Evolutionary conservation across 1,140 invertebrate species (phyloP).

Genomic region (Philaenus spumarius): DNA sequence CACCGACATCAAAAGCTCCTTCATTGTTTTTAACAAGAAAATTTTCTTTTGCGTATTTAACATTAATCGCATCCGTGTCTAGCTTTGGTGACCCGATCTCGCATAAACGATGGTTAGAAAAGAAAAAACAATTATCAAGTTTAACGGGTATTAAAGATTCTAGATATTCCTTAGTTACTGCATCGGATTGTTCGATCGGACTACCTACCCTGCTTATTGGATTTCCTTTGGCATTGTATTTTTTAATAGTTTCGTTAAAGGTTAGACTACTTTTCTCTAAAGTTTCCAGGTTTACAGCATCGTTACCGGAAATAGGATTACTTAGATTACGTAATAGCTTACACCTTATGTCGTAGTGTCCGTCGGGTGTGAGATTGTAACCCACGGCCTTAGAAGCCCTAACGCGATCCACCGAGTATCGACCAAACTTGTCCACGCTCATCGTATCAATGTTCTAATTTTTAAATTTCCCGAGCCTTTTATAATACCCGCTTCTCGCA

Average conservation of each 20-base stretch:
- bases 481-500: not conserved
- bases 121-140: too few relatives aligned
- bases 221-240: too few relatives aligned
- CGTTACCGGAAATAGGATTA: not conserved
- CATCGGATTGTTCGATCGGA: too few relatives aligned
- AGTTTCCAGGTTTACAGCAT: not conserved
- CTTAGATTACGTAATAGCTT: not conserved
- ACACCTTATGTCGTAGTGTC: not conserved
- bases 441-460: not conserved
- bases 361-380: not conserved
- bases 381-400: constrained; percentile 1
- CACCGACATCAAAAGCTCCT: not conserved
- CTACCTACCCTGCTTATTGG: too few relatives aligned
- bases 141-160: too few relatives aligned
- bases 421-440: constrained; percentile 5
- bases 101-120: not conserved
- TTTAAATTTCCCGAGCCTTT: not conserved
- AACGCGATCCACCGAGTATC: not conserved
- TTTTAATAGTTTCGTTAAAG: not conserved
- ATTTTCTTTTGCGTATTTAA: not conserved
- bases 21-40: not conserved
- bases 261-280: not conserved
- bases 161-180: too few relatives aligned
- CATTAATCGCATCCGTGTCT: not conserved
- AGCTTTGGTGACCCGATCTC: not conserved